A percentile compares a stretch with the other conserved stretches of the same genome.
Conservation (phyloP, 2,113 vertebrate species). For the Mobula hypostoma region DNA sequence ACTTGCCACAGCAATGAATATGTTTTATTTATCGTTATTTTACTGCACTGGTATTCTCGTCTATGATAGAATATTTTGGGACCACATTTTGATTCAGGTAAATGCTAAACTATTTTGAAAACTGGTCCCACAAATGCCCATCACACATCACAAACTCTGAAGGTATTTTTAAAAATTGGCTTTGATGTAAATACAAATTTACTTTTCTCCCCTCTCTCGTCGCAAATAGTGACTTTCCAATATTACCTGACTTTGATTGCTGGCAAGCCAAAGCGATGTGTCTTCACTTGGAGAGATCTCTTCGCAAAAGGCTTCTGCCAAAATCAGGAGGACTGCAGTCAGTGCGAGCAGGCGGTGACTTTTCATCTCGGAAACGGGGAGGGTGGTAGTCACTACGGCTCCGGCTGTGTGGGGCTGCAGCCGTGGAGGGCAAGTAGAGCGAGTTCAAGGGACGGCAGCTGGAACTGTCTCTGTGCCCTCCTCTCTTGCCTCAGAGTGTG, state of each 20-base stretch:
- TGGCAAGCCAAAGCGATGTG: slow-evolving; percentile 70
- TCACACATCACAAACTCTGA: neutral
- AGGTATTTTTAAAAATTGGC: neutral
- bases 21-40: neutral
- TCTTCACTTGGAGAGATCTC: slow-evolving; percentile 67
- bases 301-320: slow-evolving; percentile 62
- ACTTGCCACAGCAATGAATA: too few relatives aligned
- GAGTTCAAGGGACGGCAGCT: neutral
- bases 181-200: neutral
- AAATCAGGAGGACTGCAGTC: slow-evolving; percentile 63
- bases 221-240: neutral
- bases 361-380: neutral
- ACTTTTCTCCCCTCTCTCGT: neutral
- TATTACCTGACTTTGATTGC: slow-evolving; percentile 68
- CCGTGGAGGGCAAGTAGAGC: neutral
- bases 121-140: neutral
- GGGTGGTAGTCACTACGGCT: neutral
- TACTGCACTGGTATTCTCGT: neutral
- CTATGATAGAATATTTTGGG: neutral
- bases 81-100: neutral
- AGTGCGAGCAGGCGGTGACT: slow-evolving; percentile 56
- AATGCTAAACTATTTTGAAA: neutral
- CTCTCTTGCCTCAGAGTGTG: neutral
- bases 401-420: neutral
- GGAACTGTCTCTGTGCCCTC: neutral